phyloP scores from a whole-genome alignment of 2,113 vertebrate species.

The Plotosus lineatus region DNA sequence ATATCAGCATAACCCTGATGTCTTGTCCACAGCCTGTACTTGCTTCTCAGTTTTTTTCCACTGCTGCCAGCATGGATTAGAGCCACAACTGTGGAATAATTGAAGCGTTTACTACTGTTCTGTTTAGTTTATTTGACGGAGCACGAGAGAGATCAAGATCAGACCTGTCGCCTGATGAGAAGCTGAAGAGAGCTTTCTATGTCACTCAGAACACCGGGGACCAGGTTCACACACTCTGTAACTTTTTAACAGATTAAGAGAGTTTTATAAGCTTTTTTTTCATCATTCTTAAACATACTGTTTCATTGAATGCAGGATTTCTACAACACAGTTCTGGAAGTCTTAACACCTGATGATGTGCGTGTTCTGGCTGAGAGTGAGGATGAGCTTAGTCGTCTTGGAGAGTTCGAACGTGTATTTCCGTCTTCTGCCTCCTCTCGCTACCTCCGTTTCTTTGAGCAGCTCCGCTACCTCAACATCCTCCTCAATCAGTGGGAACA shows the following conservation, averaged over 20 bases:
- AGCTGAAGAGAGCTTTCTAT: constrained; percentile 87
- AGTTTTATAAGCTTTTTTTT: background rate
- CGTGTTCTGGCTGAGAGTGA: constrained; percentile 85
- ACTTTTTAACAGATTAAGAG: background rate
- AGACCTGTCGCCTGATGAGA: constrained; percentile 80
- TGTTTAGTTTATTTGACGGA: constrained; percentile 64
- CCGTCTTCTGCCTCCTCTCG: constrained; percentile 80
- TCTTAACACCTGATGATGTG: constrained; percentile 89
- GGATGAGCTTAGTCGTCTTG: constrained; percentile 83
- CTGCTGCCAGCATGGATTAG: background rate
- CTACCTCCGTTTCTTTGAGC: constrained; percentile 92
- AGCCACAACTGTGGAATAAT: background rate
- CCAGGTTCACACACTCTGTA: constrained; percentile 68
- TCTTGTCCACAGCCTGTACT: background rate
- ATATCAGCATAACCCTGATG: too few species aligned
- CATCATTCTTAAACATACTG: background rate
- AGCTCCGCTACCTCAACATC: constrained; percentile 89
- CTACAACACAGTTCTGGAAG: constrained; percentile 80
- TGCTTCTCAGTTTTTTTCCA: background rate
- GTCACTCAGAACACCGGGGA: constrained; percentile 78
- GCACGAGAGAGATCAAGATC: constrained; percentile 67
- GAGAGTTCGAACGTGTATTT: constrained; percentile 89
- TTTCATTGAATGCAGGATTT: constrained; percentile 74
- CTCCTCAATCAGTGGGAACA: constrained; percentile 92
- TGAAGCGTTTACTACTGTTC: constrained; percentile 21